phyloP scores from a whole-genome alignment of 2,888 invertebrate species.

The Heliconius charithonia region DNA sequence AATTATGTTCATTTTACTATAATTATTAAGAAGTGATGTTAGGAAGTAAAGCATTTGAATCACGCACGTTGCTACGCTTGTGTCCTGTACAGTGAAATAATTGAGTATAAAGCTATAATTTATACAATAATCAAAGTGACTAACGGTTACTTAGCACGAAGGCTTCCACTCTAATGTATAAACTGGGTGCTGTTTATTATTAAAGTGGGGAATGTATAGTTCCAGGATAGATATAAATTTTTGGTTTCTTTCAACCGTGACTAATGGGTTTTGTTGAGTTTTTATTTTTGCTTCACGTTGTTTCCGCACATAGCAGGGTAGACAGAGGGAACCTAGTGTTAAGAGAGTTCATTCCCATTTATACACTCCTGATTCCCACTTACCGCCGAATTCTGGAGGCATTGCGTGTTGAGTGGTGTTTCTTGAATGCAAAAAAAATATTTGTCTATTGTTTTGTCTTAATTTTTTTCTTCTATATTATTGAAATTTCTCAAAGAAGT shows the following conservation, averaged over 20 bases:
- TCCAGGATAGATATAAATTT: neutral
- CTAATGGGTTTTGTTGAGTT: neutral
- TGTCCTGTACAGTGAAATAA: constrained; percentile 67
- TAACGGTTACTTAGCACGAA: constrained; percentile 75
- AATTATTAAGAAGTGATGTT: constrained; percentile 9
- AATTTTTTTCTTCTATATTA: neutral
- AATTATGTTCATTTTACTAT: constrained; percentile 1
- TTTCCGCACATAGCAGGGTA: too few relatives aligned
- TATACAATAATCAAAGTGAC: constrained; percentile 78
- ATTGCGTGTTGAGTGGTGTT: neutral
- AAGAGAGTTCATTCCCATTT: too few relatives aligned
- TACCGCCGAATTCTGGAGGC: too few relatives aligned
- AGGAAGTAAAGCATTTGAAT: constrained; percentile 64
- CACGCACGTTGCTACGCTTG: constrained; percentile 62
- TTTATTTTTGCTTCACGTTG: neutral
- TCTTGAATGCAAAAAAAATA: too few relatives aligned
- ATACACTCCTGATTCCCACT: too few relatives aligned
- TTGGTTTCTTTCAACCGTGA: neutral
- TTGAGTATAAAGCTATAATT: constrained; percentile 76
- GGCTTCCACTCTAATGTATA: constrained; percentile 74
- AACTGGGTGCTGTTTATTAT: constrained; percentile 26
- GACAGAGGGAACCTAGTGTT: too few relatives aligned
- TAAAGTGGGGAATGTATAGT: constrained; percentile 12
- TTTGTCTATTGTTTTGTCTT: neutral
- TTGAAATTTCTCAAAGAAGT: too few relatives aligned